These are phyloP conservation scores for Semotilus atromaculatus DNA, from an alignment of 2,797 vertebrate genomes.

Conservation along the genomic window DNA sequence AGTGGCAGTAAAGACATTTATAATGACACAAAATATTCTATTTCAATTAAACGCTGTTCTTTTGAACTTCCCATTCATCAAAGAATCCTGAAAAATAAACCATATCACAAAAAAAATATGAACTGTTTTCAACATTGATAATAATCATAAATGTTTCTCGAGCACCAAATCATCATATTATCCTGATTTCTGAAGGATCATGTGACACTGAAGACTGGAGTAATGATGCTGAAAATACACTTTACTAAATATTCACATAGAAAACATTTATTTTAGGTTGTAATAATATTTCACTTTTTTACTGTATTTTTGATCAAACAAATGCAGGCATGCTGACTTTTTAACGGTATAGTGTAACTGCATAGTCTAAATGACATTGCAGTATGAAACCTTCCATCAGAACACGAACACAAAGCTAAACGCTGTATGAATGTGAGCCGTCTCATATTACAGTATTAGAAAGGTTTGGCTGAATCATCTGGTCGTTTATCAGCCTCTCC, in stretches of 20 bases:
- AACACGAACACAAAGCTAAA: not conserved
- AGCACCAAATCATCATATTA: not conserved
- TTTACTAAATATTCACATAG: not conserved
- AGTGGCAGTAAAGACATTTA: not conserved
- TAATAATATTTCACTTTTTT: not conserved
- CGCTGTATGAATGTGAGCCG: not conserved
- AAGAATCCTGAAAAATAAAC: not conserved
- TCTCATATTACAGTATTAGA: slow-evolving; percentile 11
- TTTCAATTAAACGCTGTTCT: not conserved
- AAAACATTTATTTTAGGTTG: fast-evolving
- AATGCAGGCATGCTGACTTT: not conserved
- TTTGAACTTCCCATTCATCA: not conserved
- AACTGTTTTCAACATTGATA: not conserved
- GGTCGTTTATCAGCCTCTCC: slow-evolving; percentile 8
- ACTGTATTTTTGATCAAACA: not conserved
- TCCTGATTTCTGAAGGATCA: not conserved
- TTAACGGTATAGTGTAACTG: not conserved
- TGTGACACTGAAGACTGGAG: not conserved
- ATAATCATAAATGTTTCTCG: not conserved
- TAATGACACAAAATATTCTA: not conserved
- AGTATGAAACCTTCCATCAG: not conserved
- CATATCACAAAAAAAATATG: not conserved
- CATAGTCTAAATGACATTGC: not conserved
- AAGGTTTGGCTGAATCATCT: slow-evolving; percentile 39
- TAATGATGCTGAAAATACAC: not conserved